Evolutionary conservation across 2,113 vertebrate genomes (phyloP).

Genomic region (Sinocyclocheilus grahami): DNA sequence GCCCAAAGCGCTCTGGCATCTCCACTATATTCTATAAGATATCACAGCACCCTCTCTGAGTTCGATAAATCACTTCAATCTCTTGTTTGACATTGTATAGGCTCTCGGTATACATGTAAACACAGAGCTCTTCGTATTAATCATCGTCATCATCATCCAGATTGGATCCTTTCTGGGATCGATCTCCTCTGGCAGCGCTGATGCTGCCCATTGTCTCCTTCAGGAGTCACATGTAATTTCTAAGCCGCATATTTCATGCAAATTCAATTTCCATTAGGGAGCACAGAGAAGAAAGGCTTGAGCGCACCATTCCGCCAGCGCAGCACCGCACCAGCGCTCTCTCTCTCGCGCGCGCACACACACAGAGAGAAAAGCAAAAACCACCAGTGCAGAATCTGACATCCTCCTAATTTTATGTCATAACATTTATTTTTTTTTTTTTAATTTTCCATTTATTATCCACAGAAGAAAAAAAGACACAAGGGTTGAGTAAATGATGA

Average conservation of each 20-base stretch:
- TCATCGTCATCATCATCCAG: slow-evolving; percentile 74
- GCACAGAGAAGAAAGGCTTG: slow-evolving; percentile 43
- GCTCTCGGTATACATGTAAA: slow-evolving; percentile 22
- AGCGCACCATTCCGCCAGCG: slow-evolving; percentile 43
- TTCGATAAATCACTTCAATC: slow-evolving; percentile 22
- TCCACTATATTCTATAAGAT: slow-evolving; percentile 8
- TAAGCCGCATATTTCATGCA: slow-evolving; percentile 80
- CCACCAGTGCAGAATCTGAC: too few species aligned
- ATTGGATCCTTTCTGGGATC: slow-evolving; percentile 65
- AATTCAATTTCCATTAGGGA: slow-evolving; percentile 80
- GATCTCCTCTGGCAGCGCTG: slow-evolving; percentile 68
- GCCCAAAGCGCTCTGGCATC: not conserved
- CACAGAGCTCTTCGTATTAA: slow-evolving; percentile 72
- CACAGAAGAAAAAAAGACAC: too few species aligned
- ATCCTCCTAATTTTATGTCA: too few species aligned
- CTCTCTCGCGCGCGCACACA: not conserved
- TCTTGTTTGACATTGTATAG: slow-evolving; percentile 20
- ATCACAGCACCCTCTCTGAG: not conserved
- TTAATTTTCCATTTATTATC: too few species aligned
- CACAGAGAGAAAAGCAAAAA: slow-evolving; percentile 30
- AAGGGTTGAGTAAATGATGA: not conserved
- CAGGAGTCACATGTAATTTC: slow-evolving; percentile 78
- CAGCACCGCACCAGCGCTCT: slow-evolving; percentile 42
- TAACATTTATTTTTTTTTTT: too few species aligned
- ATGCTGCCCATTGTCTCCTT: slow-evolving; percentile 74